These are phyloP conservation scores for Mimas tiliae DNA, from an alignment of 2,888 invertebrate genomes.

Conservation along the genomic window DNA sequence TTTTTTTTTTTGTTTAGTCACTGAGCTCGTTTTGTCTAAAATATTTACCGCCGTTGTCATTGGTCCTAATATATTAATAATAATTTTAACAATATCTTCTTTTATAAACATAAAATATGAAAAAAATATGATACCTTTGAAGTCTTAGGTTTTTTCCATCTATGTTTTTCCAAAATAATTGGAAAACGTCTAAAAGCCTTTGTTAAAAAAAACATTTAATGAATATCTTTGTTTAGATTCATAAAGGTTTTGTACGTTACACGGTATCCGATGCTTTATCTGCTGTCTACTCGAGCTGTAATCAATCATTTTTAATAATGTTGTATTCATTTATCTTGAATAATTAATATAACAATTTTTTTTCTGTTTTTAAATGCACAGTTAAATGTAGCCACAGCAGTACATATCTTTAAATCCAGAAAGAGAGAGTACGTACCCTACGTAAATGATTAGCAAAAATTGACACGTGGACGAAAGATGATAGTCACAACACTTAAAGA, in stretches of 20 bases:
- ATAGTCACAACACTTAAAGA: too few species aligned
- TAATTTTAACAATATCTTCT: too few species aligned
- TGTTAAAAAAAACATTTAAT: slow-evolving; percentile 31
- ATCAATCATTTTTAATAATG: not conserved
- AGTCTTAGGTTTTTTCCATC: not conserved
- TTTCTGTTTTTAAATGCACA: not conserved
- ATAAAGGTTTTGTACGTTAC: slow-evolving; percentile 28
- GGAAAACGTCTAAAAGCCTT: not conserved
- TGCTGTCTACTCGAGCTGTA: slow-evolving; percentile 24
- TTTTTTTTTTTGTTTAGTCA: too few species aligned
- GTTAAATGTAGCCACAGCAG: too few species aligned
- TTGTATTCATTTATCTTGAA: not conserved
- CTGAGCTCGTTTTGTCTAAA: too few species aligned
- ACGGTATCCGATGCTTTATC: slow-evolving; percentile 24
- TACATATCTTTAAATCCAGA: too few species aligned
- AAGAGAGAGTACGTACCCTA: too few species aligned
- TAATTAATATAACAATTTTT: not conserved
- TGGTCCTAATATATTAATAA: too few species aligned
- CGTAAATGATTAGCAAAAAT: too few species aligned
- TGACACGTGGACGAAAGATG: too few species aligned
- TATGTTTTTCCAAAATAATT: not conserved
- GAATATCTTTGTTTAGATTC: slow-evolving; percentile 37
- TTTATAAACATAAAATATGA: too few species aligned
- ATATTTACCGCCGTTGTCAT: too few species aligned
- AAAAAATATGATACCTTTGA: not conserved